A percentile compares a stretch with the other conserved stretches of the same genome.
Conservation (phyloP, 53 echinoderm and acorn worm species). For the Paelopatides confundens region DNA sequence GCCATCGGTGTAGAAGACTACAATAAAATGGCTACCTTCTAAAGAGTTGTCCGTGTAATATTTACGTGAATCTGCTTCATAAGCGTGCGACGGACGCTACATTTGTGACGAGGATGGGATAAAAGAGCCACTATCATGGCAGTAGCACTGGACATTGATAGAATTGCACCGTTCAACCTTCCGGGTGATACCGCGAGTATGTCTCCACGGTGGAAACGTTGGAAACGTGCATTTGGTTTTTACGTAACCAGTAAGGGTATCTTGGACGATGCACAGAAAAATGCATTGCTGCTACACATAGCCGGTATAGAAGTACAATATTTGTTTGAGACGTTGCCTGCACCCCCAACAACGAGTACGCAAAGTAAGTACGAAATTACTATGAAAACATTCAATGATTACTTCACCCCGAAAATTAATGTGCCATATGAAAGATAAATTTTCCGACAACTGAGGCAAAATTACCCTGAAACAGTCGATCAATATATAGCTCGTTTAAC, state of each 20-base stretch:
- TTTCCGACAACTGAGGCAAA: neutral
- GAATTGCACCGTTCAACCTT: neutral
- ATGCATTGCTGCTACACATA: constrained; percentile 41
- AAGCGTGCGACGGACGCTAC: too few relatives aligned
- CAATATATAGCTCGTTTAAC: neutral
- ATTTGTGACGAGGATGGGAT: too few relatives aligned
- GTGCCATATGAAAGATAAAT: neutral
- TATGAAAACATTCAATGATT: neutral
- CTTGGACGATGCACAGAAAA: neutral
- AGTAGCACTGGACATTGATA: too few relatives aligned
- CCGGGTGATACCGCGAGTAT: neutral
- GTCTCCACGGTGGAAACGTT: constrained; percentile 9
- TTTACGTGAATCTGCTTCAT: too few relatives aligned
- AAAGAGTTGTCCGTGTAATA: too few relatives aligned
- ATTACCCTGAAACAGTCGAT: neutral
- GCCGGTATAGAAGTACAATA: constrained; percentile 46
- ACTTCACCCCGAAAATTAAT: neutral
- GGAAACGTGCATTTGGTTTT: constrained; percentile 12
- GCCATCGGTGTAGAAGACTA: too few relatives aligned
- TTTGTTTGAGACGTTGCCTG: neutral
- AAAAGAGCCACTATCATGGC: too few relatives aligned
- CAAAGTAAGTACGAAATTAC: neutral
- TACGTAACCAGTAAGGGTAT: constrained; percentile 15
- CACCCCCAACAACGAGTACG: too few relatives aligned
- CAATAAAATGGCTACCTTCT: too few relatives aligned